A percentile compares a stretch with the other conserved stretches of the same genome.
Conservation (phyloP, 2,888 invertebrate genomes). For the Idaea aversata region DNA sequence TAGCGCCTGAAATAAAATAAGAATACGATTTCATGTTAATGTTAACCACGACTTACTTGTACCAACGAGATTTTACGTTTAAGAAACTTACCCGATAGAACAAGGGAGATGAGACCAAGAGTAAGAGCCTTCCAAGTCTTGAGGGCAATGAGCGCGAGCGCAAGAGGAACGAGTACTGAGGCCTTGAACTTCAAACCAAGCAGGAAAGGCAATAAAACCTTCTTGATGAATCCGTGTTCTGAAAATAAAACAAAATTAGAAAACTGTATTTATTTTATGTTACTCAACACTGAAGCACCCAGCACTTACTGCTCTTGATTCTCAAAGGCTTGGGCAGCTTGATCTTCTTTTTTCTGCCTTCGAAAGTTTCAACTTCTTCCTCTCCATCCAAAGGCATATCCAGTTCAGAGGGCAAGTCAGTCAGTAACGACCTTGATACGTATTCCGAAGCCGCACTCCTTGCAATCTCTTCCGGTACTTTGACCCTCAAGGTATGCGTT, state of each 20-base stretch:
- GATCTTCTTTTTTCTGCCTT: slow-evolving; percentile 76
- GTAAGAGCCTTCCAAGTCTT: slow-evolving; percentile 95
- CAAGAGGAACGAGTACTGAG: slow-evolving; percentile 89
- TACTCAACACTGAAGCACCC: not conserved
- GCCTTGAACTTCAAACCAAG: slow-evolving; percentile 93
- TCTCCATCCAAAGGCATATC: slow-evolving; percentile 85
- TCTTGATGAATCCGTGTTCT: slow-evolving; percentile 92
- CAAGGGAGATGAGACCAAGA: slow-evolving; percentile 90
- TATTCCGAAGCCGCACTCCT: slow-evolving; percentile 80
- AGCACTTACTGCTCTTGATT: slow-evolving; percentile 71
- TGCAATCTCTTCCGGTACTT: slow-evolving; percentile 83
- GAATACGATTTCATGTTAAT: not conserved
- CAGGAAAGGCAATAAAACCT: slow-evolving; percentile 91
- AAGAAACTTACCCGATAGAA: slow-evolving; percentile 83
- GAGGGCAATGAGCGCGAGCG: slow-evolving; percentile 89
- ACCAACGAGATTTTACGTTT: not conserved
- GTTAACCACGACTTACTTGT: not conserved
- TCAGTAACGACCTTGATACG: slow-evolving; percentile 83
- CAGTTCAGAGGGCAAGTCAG: slow-evolving; percentile 83
- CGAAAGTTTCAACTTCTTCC: slow-evolving; percentile 67
- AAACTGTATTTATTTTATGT: not conserved
- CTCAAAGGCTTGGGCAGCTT: slow-evolving; percentile 76
- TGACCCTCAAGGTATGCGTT: slow-evolving; percentile 87
- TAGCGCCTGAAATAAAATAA: slow-evolving; percentile 73
- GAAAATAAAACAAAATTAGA: slow-evolving; percentile 43